Base-by-base conservation (phyloP, 2,797 vertebrate genomes). In the Clarias pachynema region DNA sequence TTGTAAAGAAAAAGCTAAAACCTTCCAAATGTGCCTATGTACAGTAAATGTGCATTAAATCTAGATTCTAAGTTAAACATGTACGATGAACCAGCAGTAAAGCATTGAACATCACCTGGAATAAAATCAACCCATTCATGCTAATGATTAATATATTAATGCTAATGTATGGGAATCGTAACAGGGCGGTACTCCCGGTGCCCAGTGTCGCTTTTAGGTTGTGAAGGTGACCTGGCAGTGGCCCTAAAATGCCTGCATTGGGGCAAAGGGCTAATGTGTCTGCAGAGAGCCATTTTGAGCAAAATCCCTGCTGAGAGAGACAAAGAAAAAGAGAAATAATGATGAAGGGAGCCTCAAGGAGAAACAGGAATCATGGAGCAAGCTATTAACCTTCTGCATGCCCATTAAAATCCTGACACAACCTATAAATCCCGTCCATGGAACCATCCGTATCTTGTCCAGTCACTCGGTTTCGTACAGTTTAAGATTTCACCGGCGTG, bases 241-340 rank as follows among this genome's bases (percentile, higher is more conserved):
- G 68, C 37, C 70, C 75, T 63, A 56, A 8, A 57, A 60, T 92
- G 83, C 88, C 87, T 70, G 66, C 49, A 40, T 18, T 44, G 86
- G 83, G 73, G 63, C 81, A 85, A 83, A 73, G 53, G 81, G 86
- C 84, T 90, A 88, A 90, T 77, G 84, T 85, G 87, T 75, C 75
- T 70, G 70, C 75, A 74, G n/a, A 12, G n/a, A 16, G 79, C 4
- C 68, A 78, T 63, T 81, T 80, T 26, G 85, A 69, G 87, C 79
- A 8, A 72, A 34, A 40, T 72, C 60, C 85, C 77, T 66, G 49
- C 18, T 68, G 69, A 81, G 84, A 44, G 37, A 80, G 66, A 53
- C n/a, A 85, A 57, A 70, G 16, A 44, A 68, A 37, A 26, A 44
- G 37, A 29, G 26, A 80, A 59, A 53, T 37, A 59, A 74, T 49